These are phyloP conservation scores for Cliona cf. orientalis DNA, from an alignment of 37 sponge, comb jelly and placozoan genomes.

Conservation along the genomic window DNA sequence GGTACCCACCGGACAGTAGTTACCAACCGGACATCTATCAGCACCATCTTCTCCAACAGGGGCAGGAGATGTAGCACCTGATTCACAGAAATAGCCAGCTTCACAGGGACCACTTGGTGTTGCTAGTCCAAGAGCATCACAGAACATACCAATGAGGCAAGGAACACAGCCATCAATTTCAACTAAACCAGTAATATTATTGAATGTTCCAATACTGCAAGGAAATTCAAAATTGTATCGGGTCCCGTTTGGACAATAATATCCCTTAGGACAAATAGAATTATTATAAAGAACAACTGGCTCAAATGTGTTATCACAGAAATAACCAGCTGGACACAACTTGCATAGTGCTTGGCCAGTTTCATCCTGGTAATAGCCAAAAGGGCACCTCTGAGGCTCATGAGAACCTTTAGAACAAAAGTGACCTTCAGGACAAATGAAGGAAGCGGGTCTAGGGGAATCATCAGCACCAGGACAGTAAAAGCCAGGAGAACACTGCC, in stretches of 20 bases:
- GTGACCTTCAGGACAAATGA: slow-evolving; percentile 15
- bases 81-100: neutral
- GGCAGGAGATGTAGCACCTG: neutral
- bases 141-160: neutral
- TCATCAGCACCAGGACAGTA: neutral
- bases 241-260: neutral
- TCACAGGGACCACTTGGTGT: neutral
- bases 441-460: neutral
- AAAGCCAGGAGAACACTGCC: neutral
- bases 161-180: neutral
- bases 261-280: slow-evolving; percentile 10
- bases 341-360: neutral
- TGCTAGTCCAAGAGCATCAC: neutral
- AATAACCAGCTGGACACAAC: neutral
- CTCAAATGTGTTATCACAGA: neutral
- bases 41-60: neutral
- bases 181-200: neutral
- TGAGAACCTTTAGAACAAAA: neutral
- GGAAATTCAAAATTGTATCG: neutral
- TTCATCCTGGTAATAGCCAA: slow-evolving; percentile 4
- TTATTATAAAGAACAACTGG: slow-evolving; percentile 5
- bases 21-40: neutral
- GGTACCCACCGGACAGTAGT: neutral
- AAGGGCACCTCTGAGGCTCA: neutral
- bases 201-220: slow-evolving; percentile 6